Conservation (phyloP, 1,140 invertebrate genomes). For the honey bee (Apis mellifera) region DNA sequence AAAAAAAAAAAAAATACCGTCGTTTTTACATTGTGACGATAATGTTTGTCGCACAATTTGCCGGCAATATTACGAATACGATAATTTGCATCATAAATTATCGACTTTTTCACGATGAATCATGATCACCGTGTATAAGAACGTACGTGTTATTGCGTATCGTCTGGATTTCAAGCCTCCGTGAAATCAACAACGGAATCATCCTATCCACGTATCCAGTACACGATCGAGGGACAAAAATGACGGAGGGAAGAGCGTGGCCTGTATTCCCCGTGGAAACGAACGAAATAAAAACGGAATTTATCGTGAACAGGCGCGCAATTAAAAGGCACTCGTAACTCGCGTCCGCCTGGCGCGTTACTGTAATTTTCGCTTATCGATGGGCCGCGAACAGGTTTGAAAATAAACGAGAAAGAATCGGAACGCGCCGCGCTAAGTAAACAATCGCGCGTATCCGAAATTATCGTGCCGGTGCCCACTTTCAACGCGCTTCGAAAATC, state of each 20-base stretch:
- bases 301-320: conserved; percentile 17
- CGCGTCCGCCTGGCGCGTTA: conserved; percentile 6
- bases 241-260: background rate
- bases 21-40: too few species aligned
- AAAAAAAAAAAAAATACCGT: too few species aligned
- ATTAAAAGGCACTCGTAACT: conserved; percentile 41
- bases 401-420: conserved; percentile 23
- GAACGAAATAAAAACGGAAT: conserved; percentile 34
- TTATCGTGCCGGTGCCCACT: background rate
- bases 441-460: conserved; percentile 9
- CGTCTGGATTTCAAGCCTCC: too few species aligned
- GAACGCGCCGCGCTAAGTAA: background rate
- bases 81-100: too few species aligned
- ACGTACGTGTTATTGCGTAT: background rate
- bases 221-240: background rate
- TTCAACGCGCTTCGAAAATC: background rate
- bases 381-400: conserved; percentile 4
- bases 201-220: too few species aligned
- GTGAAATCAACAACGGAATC: too few species aligned
- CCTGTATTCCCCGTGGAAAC: background rate
- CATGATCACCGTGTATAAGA: background rate
- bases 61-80: too few species aligned
- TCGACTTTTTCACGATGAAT: too few species aligned
- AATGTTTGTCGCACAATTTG: too few species aligned
- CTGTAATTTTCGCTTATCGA: conserved; percentile 40